Base-by-base conservation (phyloP, 2,888 invertebrate genomes). In the Pinctada fucata region DNA sequence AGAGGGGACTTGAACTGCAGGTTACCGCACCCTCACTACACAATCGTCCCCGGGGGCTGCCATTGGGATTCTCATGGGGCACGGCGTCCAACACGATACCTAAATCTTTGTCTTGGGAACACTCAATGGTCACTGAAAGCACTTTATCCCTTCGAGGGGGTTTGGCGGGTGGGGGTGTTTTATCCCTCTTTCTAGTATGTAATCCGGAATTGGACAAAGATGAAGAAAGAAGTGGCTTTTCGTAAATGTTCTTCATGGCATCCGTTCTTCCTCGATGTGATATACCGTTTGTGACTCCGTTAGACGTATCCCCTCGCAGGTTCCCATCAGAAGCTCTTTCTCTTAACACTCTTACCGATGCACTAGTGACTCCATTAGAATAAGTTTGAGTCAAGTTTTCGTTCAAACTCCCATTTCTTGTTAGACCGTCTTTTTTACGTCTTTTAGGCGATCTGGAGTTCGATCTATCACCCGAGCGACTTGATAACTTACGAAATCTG, bases 101-200 rank as follows among this genome's bases (percentile, higher is more conserved):
- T 16, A 90, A 81, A 71, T 84, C 87, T 48, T 81, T 79, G 5
- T 75, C 79, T 49, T 81, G 78, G 8, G 76, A 72, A 5, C 84
- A 79, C 52, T 82, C 66, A 50, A 88, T 83, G 49, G 87, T 85
- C 13, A 89, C 87, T 8, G 83, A 84, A 75, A 89, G 88, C 6
- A 89, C 81, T 70, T 89, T 87, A 76, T 89, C 90, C 77, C 86
- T 89, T 63, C 90, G 73, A 3, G 90, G 90, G 0, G 90, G 90
- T 83, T 90, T 90, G 2, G 86, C 83, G 3, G 90, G 90, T 3
- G 90, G 88, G 0, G 87, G 84, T 31, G 85, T 81, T 73, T 85
- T 83, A 47, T 74, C 50, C 16, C 79, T 78, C 45, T 31, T 50
- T n/a, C 10, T 4, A 8, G 47, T 45, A 16, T 67, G n/a, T n/a